These are phyloP conservation scores for Parazoanthus atlanticus DNA, from an alignment of 92 coral and sea anemone genomes.

Conservation along the genomic window DNA sequence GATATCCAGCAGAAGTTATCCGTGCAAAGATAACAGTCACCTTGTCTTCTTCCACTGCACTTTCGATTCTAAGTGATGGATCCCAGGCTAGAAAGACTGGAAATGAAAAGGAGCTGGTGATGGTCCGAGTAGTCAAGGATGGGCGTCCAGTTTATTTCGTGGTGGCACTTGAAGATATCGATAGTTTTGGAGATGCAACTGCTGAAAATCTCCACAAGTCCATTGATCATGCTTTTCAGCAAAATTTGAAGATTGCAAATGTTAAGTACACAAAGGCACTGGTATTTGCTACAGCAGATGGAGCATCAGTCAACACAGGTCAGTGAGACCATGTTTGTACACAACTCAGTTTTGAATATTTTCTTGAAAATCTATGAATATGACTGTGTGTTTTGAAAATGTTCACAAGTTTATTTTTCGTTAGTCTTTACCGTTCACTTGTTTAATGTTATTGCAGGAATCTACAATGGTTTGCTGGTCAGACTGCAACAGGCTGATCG, in stretches of 20 bases:
- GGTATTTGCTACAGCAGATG: constrained; percentile 47
- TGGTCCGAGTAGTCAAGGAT: constrained; percentile 39
- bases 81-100: constrained; percentile 41
- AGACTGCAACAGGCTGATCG: constrained; percentile 25
- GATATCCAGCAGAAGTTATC: constrained; percentile 43
- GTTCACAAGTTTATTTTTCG: too few relatives aligned
- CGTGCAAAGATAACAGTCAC: constrained; percentile 34
- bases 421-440: too few relatives aligned
- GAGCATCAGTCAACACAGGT: constrained; percentile 51
- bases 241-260: constrained; percentile 38
- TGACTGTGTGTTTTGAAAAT: too few relatives aligned
- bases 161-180: constrained; percentile 50
- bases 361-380: too few relatives aligned
- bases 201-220: constrained; percentile 46
- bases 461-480: constrained; percentile 38
- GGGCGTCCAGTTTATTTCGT: constrained; percentile 50
- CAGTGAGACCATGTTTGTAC: neutral
- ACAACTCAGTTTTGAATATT: too few relatives aligned
- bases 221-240: constrained; percentile 40
- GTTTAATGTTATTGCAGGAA: too few relatives aligned
- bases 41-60: constrained; percentile 38
- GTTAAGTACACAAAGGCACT: constrained; percentile 40
- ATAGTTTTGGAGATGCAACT: constrained; percentile 47
- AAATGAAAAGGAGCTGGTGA: constrained; percentile 46
- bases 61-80: constrained; percentile 51